phyloP scores from a whole-genome alignment of 2,113 vertebrate genomes.

The Misgurnus mizolepis region DNA sequence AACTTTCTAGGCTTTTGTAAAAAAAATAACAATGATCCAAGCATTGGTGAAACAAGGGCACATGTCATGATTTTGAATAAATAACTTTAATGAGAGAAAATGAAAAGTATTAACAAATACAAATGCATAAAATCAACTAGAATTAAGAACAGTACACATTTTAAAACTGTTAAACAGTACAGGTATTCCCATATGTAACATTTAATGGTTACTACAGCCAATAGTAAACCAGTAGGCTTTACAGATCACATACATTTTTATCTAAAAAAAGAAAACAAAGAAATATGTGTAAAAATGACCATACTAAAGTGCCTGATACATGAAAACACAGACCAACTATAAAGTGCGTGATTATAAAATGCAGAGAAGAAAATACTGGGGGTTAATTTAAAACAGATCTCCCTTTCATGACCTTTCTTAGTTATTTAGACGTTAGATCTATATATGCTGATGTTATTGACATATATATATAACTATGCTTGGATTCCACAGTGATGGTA shows the following conservation, averaged over 20 bases:
- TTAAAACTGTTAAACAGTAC: slow-evolving; percentile 24
- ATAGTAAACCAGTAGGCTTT: background rate
- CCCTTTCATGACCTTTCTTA: background rate
- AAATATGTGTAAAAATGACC: background rate
- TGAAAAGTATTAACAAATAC: slow-evolving; percentile 58
- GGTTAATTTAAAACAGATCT: background rate
- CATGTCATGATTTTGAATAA: slow-evolving; percentile 29
- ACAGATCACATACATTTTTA: slow-evolving; percentile 4
- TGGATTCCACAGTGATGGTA: slow-evolving; percentile 27
- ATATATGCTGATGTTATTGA: slow-evolving; percentile 9
- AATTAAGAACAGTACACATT: slow-evolving; percentile 4
- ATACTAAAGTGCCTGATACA: slow-evolving; percentile 39
- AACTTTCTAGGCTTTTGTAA: background rate
- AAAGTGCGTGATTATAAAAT: slow-evolving; percentile 44
- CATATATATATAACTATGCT: background rate
- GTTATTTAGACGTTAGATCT: background rate
- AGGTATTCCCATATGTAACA: slow-evolving; percentile 34
- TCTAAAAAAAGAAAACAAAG: background rate
- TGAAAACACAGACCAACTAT: slow-evolving; percentile 35
- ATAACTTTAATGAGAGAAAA: slow-evolving; percentile 64
- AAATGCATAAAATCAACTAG: slow-evolving; percentile 46
- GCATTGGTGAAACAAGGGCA: background rate
- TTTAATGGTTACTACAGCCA: slow-evolving; percentile 43
- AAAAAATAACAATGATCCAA: background rate
- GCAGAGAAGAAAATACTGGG: slow-evolving; percentile 17